phyloP scores from a whole-genome alignment of 2,797 vertebrate species.

The Choloepus didactylus region DNA sequence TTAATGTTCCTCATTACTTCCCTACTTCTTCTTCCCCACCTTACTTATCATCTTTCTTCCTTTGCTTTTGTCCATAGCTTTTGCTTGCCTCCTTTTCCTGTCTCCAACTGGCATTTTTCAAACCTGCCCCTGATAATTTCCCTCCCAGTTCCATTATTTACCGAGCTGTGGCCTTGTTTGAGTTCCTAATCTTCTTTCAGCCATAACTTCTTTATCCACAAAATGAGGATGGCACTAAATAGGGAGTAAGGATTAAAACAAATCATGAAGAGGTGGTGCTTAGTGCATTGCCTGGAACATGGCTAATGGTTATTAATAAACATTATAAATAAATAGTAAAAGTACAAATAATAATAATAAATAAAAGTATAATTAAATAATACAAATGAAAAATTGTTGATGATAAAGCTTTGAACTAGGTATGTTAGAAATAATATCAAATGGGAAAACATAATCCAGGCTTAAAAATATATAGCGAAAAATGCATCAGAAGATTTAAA shows the following conservation, averaged over 20 bases:
- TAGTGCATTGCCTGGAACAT: not conserved
- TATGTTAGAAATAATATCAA: conserved; percentile 26
- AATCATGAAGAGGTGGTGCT: not conserved
- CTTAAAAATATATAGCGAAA: not conserved
- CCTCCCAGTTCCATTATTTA: not conserved
- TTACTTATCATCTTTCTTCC: not conserved
- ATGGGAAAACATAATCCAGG: not conserved
- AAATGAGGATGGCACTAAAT: not conserved
- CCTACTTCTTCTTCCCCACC: not conserved
- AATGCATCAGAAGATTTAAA: conserved; percentile 35
- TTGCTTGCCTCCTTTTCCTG: not conserved
- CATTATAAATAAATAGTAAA: not conserved
- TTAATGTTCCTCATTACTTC: not conserved
- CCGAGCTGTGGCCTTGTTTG: not conserved
- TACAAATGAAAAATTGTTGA: not conserved
- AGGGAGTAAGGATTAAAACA: not conserved
- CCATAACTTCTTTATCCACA: not conserved
- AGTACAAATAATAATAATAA: not conserved
- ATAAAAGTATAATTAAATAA: not conserved
- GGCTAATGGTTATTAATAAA: not conserved
- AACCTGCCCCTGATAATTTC: too few relatives aligned
- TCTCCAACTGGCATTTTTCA: not conserved
- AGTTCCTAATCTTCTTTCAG: not conserved
- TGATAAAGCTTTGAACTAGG: not conserved
- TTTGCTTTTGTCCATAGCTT: not conserved